A percentile compares a stretch with the other conserved stretches of the same genome.
phyloP scores from a whole-genome alignment of 1,140 invertebrate species.

The Solenopsis invicta region DNA sequence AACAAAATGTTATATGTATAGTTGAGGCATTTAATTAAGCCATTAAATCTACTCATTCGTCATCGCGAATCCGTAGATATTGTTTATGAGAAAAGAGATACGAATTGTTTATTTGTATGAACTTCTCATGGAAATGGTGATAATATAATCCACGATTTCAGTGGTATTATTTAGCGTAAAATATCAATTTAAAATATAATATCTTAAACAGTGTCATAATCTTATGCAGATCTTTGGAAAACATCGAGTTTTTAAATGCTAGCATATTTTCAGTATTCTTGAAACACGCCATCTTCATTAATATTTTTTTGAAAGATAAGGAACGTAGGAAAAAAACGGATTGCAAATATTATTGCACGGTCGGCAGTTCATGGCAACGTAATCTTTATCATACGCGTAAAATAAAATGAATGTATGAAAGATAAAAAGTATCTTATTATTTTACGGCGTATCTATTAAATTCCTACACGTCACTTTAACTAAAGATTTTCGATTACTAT shows the following conservation, averaged over 20 bases:
- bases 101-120: background rate
- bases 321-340: background rate
- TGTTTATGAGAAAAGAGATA: conserved; percentile 8
- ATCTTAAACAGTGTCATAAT: background rate
- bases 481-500: background rate
- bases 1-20: background rate
- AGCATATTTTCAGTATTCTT: background rate
- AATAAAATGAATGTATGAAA: background rate
- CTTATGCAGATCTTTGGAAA: background rate
- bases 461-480: background rate
- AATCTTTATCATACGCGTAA: background rate
- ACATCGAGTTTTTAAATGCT: background rate
- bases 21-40: conserved; percentile 7
- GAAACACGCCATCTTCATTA: background rate
- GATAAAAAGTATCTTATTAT: conserved; percentile 33
- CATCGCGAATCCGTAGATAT: background rate
- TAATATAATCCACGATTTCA: background rate
- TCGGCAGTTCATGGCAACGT: background rate
- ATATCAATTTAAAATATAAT: conserved; percentile 8
- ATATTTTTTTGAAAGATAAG: conserved; percentile 28
- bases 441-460: background rate
- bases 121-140: background rate
- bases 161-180: background rate
- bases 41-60: background rate
- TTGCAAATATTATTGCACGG: background rate